phyloP scores from a whole-genome alignment of 92 coral and sea anemone genomes.

The Epizoanthus rinbou region DNA sequence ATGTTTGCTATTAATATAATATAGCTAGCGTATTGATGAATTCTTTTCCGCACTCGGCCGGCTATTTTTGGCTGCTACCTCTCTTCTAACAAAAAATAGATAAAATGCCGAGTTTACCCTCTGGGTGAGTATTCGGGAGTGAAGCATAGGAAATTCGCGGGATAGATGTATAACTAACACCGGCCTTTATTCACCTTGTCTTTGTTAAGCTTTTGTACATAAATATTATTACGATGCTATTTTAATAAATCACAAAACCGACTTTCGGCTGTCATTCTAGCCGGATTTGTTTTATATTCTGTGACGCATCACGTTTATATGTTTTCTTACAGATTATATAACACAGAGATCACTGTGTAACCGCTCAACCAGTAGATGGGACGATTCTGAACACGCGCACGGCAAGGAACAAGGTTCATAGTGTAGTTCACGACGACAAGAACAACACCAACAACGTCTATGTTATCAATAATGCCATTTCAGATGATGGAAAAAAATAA shows the following conservation, averaged over 20 bases:
- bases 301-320: slow-evolving; percentile 24
- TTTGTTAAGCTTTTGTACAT: background rate
- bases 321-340: slow-evolving; percentile 38
- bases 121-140: too few relatives aligned
- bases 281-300: slow-evolving; percentile 3
- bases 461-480: slow-evolving; percentile 34
- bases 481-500: slow-evolving; percentile 38
- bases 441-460: background rate
- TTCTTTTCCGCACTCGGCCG: background rate
- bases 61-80: background rate
- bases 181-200: background rate
- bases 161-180: too few relatives aligned
- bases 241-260: slow-evolving; percentile 12
- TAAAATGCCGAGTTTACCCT: background rate
- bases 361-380: slow-evolving; percentile 8
- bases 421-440: background rate
- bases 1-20: slow-evolving; percentile 2
- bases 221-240: background rate
- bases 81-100: background rate
- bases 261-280: slow-evolving; percentile 28
- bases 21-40: background rate
- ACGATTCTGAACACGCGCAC: background rate
- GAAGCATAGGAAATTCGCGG: background rate
- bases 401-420: background rate
- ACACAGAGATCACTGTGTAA: slow-evolving; percentile 19